phyloP scores from a whole-genome alignment of 2,113 vertebrate genomes.

The Pterocles orientalis region DNA sequence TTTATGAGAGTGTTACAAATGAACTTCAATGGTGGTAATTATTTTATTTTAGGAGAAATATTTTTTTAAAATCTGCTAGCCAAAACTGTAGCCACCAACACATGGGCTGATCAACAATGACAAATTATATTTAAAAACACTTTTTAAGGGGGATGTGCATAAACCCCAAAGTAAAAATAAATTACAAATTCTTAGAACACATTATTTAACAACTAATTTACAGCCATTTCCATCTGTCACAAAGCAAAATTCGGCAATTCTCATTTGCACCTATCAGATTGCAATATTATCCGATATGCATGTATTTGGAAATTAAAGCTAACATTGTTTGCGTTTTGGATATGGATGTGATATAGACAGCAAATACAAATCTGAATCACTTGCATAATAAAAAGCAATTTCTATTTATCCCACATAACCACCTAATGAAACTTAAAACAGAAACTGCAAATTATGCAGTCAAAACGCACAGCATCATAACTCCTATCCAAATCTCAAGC shows the following conservation, averaged over 20 bases:
- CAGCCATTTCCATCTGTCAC: neutral
- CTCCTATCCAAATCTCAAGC: neutral
- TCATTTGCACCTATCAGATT: neutral
- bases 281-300: neutral
- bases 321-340: neutral
- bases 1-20: neutral
- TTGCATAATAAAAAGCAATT: conserved; percentile 36
- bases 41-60: neutral
- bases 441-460: neutral
- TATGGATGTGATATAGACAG: neutral
- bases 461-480: conserved; percentile 3
- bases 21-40: neutral
- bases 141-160: neutral
- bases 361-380: conserved; percentile 30
- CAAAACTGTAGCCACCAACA: neutral
- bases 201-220: neutral
- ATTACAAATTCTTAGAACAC: neutral
- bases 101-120: neutral
- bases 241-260: neutral
- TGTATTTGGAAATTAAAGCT: conserved; percentile 51
- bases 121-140: neutral
- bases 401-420: conserved; percentile 27
- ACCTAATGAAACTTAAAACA: neutral
- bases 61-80: neutral
- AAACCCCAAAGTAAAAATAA: neutral